Evolutionary conservation across 2,113 vertebrate species (phyloP).

Genomic region (Engystomops pustulosus): DNA sequence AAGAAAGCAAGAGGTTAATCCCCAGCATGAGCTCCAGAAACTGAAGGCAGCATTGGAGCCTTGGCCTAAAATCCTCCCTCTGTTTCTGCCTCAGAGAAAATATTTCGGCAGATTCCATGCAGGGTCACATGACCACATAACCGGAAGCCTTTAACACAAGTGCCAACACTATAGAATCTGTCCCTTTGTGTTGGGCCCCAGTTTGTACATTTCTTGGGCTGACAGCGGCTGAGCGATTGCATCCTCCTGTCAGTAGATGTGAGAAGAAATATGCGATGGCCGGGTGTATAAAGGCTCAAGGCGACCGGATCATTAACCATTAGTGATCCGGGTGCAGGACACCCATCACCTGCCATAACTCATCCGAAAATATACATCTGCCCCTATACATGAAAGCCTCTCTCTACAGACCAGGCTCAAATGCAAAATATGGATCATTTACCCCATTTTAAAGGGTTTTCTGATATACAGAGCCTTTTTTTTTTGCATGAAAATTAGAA

Average conservation of each 20-base stretch:
- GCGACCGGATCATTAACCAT: background rate
- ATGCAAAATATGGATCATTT: too few relatives aligned
- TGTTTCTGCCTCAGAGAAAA: background rate
- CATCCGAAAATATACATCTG: too few relatives aligned
- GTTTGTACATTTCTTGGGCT: background rate
- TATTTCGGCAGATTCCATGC: conserved; percentile 7
- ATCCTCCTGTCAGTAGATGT: conserved; percentile 8
- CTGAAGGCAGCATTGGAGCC: background rate
- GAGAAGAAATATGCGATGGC: background rate
- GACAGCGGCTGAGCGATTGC: conserved; percentile 39
- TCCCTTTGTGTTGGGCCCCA: conserved; percentile 7
- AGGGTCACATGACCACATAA: conserved; percentile 19
- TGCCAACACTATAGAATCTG: conserved; percentile 7
- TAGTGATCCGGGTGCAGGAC: background rate
- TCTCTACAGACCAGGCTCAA: too few relatives aligned
- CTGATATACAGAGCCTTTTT: too few relatives aligned
- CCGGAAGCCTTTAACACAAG: conserved; percentile 9
- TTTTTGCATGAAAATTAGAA: too few relatives aligned
- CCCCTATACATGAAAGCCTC: too few relatives aligned
- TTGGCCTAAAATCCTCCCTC: background rate
- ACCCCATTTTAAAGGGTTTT: too few relatives aligned
- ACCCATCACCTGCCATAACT: too few relatives aligned
- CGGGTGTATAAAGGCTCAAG: background rate
- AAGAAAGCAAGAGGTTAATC: too few relatives aligned
- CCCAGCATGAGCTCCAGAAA: too few relatives aligned